Percentiles rank a stretch among this genome's conserved stretches.
These are phyloP conservation scores for Microctenopoma lineatum DNA, from an alignment of 2,797 vertebrate genomes.

Conservation along the genomic window DNA sequence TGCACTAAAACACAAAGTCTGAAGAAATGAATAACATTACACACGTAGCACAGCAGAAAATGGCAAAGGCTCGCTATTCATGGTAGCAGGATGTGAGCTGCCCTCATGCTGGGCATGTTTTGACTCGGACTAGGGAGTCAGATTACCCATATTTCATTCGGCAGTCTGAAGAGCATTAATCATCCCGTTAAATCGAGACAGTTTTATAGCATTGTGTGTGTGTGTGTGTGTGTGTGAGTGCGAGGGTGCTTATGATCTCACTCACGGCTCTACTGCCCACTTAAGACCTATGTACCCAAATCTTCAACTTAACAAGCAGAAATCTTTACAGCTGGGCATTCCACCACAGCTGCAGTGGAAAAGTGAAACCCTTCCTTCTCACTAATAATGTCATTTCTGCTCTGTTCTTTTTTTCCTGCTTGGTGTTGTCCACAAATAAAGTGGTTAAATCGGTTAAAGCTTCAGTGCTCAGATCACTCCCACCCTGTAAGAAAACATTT, in stretches of 20 bases:
- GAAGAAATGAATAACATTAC: constrained; percentile 6
- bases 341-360: constrained; percentile 41
- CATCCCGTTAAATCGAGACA: constrained; percentile 78
- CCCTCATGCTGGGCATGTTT: constrained; percentile 69
- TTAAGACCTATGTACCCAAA: constrained; percentile 62
- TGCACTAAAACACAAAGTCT: not conserved
- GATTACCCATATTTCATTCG: constrained; percentile 77
- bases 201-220: constrained; percentile 73
- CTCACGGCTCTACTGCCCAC: constrained; percentile 57
- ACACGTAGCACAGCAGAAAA: not conserved
- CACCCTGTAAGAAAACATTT: too few relatives aligned
- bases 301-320: constrained; percentile 63
- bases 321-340: constrained; percentile 51
- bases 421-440: not conserved
- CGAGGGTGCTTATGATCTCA: constrained; percentile 55
- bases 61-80: constrained; percentile 31
- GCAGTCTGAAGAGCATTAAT: constrained; percentile 75
- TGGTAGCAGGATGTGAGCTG: constrained; percentile 46
- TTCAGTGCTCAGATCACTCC: too few relatives aligned
- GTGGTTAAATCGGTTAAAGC: too few relatives aligned
- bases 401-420: not conserved
- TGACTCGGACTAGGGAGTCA: constrained; percentile 67
- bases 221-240: constrained; percentile 74
- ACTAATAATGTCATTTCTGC: constrained; percentile 13
- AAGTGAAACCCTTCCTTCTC: constrained; percentile 45